These are phyloP conservation scores for Cosmopolites sordidus DNA, from an alignment of 2,888 invertebrate genomes.

Conservation along the genomic window DNA sequence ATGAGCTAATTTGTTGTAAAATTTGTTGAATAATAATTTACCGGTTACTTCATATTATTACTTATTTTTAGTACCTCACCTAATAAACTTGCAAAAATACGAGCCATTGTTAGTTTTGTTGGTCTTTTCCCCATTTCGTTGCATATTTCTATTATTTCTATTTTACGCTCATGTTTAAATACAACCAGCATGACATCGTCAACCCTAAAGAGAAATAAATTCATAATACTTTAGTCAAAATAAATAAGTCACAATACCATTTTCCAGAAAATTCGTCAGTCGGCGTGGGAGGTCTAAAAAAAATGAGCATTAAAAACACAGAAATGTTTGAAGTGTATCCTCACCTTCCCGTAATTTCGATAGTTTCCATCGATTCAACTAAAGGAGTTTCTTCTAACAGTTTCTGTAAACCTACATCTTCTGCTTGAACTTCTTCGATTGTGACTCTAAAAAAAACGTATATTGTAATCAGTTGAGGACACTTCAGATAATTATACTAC, in stretches of 20 bases:
- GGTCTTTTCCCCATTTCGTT: background rate
- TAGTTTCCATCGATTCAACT: background rate
- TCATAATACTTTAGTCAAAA: background rate
- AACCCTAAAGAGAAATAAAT: constrained; percentile 2
- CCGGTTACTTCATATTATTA: too few species aligned
- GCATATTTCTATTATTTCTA: background rate
- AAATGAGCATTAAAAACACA: too few species aligned
- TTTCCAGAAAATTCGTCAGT: background rate
- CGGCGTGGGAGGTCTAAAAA: background rate
- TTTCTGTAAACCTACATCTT: too few species aligned
- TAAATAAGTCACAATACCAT: background rate
- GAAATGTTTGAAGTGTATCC: too few species aligned
- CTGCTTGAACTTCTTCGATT: constrained; percentile 2
- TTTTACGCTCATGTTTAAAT: background rate
- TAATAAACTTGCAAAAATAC: constrained; percentile 8
- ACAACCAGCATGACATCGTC: constrained; percentile 2
- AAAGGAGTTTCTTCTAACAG: background rate
- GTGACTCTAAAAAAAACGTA: constrained; percentile 1
- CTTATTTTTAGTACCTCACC: too few species aligned
- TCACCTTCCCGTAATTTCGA: background rate
- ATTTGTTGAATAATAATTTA: too few species aligned
- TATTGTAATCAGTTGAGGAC: too few species aligned
- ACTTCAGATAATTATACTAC: constrained; percentile 3
- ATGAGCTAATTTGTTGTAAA: too few species aligned
- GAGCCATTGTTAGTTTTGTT: constrained; percentile 4